These are phyloP conservation scores for Felis catus DNA, from an alignment of 2,113 vertebrate species.

Conservation along the genomic window F.catus_Fca126_mat1.0 CM031425.1:20679501-20680000, in stretches of 20 bases:
- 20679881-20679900: slow-evolving; percentile 33
- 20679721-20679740: slow-evolving; percentile 47
- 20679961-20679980: slow-evolving; percentile 68
- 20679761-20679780: slow-evolving; percentile 65
- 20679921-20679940: slow-evolving; percentile 73
- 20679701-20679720: background rate
- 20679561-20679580: background rate
- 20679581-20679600: background rate
- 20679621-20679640: background rate
- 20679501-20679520: slow-evolving; percentile 60
- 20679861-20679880: background rate
- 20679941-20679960: slow-evolving; percentile 73
- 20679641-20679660: rapidly evolving
- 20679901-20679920: slow-evolving; percentile 78
- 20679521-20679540: slow-evolving; percentile 23
- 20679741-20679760: slow-evolving; percentile 47
- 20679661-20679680: slow-evolving; percentile 19
- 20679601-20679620: background rate
- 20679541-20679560: slow-evolving; percentile 24
- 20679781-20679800: slow-evolving; percentile 54
- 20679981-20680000: slow-evolving; percentile 54
- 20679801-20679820: slow-evolving; percentile 63
- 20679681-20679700: background rate
- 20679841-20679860: slow-evolving; percentile 31
- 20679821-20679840: slow-evolving; percentile 49